Conservation (phyloP, 2,113 vertebrate species). For the Rhadina sibilatrix region DNA sequence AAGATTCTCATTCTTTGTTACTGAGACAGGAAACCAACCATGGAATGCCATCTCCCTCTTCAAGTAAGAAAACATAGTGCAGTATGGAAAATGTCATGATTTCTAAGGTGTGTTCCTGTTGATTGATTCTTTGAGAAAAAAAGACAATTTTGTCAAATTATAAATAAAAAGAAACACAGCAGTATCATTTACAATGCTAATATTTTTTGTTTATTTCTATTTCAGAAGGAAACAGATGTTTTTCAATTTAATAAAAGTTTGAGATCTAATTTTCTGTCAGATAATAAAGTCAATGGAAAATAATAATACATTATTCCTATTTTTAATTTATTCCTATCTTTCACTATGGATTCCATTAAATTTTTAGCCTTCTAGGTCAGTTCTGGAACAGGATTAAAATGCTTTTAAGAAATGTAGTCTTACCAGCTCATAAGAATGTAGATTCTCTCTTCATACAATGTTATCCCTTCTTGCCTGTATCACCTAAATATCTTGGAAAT, state of each 20-base stretch:
- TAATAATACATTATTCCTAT: neutral
- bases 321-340: neutral
- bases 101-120: neutral
- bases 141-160: neutral
- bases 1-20: neutral
- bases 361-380: neutral
- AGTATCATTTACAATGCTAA: neutral
- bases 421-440: neutral
- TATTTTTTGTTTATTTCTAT: neutral
- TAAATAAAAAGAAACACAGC: neutral
- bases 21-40: neutral
- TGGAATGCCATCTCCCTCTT: neutral
- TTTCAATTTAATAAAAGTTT: neutral
- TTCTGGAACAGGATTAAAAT: neutral
- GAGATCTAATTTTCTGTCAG: neutral
- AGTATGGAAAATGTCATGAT: neutral
- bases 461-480: neutral
- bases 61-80: neutral
- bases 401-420: neutral
- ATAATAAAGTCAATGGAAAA: neutral
- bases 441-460: neutral
- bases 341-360: neutral
- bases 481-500: neutral
- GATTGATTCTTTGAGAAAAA: neutral
- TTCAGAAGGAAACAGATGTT: neutral